Base-by-base conservation (phyloP, 2,797 vertebrate genomes). In the Brachyalestes nurse region DNA sequence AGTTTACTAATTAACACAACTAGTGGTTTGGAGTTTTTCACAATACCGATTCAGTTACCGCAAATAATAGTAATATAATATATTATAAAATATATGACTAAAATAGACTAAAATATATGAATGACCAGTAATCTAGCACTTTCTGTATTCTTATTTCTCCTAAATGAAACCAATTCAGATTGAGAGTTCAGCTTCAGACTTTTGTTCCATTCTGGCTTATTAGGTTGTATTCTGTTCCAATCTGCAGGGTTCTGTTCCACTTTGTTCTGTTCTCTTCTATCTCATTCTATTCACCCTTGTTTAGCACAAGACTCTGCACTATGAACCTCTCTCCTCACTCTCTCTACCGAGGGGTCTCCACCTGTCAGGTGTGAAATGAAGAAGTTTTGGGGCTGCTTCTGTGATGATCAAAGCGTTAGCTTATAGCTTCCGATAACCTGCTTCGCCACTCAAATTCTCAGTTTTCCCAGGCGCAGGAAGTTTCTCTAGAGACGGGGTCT, bases 341-440 rank as follows among this genome's bases (percentile, higher is more conserved):
- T 42, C 28, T 73, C 34, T 13, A 60, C 34, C 34, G 5, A 58
- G 55, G 72, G 19, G 72, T 73, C 53, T 73, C 53, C 19, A 12
- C 49, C 25, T 82, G 71, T 76, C 80, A 65, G 60, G 76, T 73
- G 61, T 69, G 67, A 67, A 53, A 55, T 64, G 47, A 58, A 66
- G 77, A 77, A 75, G 76, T 79, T 28, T 49, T 42, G 77, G 79
- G 55, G 55, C 38, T 17, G 47, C 57, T 65, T 70, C 40, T 49
- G 53, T 70, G 67, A 42, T 83, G 82, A 87, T 87, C 84, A 88
- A 85, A 88, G 82, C 53, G 14, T 14, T 38, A 66, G 67, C 79
- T 86, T 81, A 84, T 85, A 82, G 69, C 70, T 80, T 53, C 69
- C 51, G 81, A 82, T 73, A 69, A 75, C 77, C 78, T 80, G 72